Evolutionary conservation across 2,888 invertebrate species (phyloP), one percentile per base, ranked within the genome.

Genomic region (Ectemnius cavifrons): DNA sequence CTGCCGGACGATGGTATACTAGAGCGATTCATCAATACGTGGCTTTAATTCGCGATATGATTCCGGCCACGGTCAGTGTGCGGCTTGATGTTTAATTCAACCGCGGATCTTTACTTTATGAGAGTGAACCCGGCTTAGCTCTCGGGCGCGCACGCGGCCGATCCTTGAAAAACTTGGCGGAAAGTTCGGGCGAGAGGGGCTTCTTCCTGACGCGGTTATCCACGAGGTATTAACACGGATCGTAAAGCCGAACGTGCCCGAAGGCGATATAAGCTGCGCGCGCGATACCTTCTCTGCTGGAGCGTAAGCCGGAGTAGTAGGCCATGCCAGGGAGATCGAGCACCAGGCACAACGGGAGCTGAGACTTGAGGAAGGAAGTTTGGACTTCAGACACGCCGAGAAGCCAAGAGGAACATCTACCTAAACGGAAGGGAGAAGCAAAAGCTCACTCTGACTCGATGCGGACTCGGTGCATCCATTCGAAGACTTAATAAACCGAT

Each of bases 401-500:
- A 46, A 46, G 18, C 14, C 16, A 69, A 63, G 68, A 68, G 63
- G 71, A 49, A 27, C 16, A 20, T 46, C 28, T 11, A 8, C 1
- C 37, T 1, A 11, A 64, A 64, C 47, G n/a, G 59, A 63, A 20
- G 68, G 37, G 37, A 2, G 37, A 6, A 11, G 28, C 58, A 49
- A 56, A 73, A 61, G 71, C 71, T 37, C 37, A 77, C 73, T 72
- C 73, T 68, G 77, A 64, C 71, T 77, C 80, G 80, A 76, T 77
- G 75, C 78, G 75, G 80, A 76, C 76, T 73, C 78, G 75, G 73
- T 67, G 84, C 84, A 81, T 84, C 77, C 74, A 77, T 77, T 84
- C 78, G 82, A 85, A 82, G 80, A 79, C 83, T 87, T 87, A 85
- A 86, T 87, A 85, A 81, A 86, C 81, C 87, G 86, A 87, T 87